phyloP scores from a whole-genome alignment of 2,797 vertebrate species.

The Coluber constrictor region DNA sequence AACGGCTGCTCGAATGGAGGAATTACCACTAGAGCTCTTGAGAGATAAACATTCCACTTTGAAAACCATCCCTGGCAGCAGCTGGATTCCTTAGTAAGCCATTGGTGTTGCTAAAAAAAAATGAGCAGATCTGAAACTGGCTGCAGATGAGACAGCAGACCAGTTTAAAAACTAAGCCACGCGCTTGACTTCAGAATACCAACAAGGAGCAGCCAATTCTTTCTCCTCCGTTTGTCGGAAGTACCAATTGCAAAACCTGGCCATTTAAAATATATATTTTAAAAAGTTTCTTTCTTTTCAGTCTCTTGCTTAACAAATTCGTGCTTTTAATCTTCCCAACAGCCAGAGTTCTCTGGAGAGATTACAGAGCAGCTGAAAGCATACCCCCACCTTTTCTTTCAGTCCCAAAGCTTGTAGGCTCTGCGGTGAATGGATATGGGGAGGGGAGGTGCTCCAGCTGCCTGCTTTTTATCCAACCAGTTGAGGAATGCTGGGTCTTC shows the following conservation, averaged over 20 bases:
- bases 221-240: background rate
- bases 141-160: too few species aligned
- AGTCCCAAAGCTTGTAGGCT: background rate
- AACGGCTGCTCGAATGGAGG: background rate
- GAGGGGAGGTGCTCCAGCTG: background rate
- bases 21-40: background rate
- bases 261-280: background rate
- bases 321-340: background rate
- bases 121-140: background rate
- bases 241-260: background rate
- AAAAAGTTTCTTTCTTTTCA: too few species aligned
- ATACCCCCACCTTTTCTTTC: too few species aligned
- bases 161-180: background rate
- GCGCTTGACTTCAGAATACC: background rate
- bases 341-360: background rate
- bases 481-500: constrained; percentile 44
- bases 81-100: background rate
- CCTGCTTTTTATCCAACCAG: background rate
- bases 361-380: background rate
- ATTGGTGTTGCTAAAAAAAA: background rate
- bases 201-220: background rate
- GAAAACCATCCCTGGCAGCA: background rate
- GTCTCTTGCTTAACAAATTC: background rate
- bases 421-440: background rate
- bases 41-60: background rate